phyloP scores from a whole-genome alignment of 2,113 vertebrate species.

The Deroptyus accipitrinus region DNA sequence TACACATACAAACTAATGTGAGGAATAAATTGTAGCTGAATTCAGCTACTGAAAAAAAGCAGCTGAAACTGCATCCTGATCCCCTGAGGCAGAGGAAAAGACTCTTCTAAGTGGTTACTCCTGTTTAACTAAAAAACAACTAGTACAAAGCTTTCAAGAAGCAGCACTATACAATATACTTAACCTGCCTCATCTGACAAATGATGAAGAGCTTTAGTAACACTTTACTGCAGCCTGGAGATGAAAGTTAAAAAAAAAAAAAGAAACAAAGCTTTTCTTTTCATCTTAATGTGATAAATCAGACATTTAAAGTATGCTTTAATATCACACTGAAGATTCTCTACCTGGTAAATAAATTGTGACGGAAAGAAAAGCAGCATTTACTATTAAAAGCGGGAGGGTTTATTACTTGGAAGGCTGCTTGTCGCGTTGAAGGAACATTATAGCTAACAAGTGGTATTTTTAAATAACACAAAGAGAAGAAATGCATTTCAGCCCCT shows the following conservation, averaged over 20 bases:
- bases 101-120: constrained; percentile 15
- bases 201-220: constrained; percentile 48
- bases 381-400: neutral
- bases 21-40: accelerated
- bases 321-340: neutral
- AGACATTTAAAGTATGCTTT: neutral
- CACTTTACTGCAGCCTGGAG: constrained; percentile 8
- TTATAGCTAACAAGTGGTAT: neutral
- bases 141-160: neutral
- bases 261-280: constrained; percentile 12
- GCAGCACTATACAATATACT: constrained; percentile 17
- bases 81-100: neutral
- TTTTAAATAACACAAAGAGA: neutral
- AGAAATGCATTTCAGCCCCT: neutral
- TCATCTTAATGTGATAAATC: neutral
- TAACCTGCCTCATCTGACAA: constrained; percentile 46
- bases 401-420: neutral
- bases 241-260: neutral
- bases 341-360: neutral
- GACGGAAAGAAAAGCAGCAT: neutral
- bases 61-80: neutral
- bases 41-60: neutral
- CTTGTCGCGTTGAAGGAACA: neutral
- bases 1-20: neutral
- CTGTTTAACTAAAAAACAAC: constrained; percentile 49